phyloP scores from a whole-genome alignment of 1,140 invertebrate species.

The Tyrophagus putrescentiae region DNA sequence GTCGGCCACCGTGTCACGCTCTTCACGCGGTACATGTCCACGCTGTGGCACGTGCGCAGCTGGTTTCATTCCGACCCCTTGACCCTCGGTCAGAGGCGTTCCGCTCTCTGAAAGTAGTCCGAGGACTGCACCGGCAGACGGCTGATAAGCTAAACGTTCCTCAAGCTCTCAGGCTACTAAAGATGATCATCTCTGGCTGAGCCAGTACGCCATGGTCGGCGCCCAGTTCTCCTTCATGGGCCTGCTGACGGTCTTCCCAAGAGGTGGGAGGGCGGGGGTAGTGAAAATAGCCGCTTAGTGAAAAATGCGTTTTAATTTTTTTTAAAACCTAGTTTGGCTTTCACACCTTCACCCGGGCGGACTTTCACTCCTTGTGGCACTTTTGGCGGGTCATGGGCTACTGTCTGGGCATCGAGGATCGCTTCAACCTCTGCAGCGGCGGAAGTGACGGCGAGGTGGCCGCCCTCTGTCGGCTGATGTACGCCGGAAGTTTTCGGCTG shows the following conservation, averaged over 20 bases:
- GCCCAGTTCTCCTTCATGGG: conserved; percentile 58
- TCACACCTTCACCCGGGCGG: conserved; percentile 36
- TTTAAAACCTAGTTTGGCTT: too few relatives aligned
- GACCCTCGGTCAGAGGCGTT: conserved; percentile 32
- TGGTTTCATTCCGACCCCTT: conserved; percentile 55
- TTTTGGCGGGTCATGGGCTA: conserved; percentile 67
- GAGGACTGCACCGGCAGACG: conserved; percentile 35
- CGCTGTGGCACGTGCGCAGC: conserved; percentile 49
- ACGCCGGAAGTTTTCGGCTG: neutral
- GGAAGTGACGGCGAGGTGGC: conserved; percentile 36
- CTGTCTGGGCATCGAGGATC: conserved; percentile 62
- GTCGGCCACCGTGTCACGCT: conserved; percentile 38
- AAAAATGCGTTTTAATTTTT: too few relatives aligned
- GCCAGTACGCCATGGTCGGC: conserved; percentile 63
- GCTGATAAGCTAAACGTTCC: conserved; percentile 35
- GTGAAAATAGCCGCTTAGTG: too few relatives aligned
- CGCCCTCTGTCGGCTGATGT: conserved; percentile 18
- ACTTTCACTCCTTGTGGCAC: conserved; percentile 55
- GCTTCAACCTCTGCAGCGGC: conserved; percentile 45
- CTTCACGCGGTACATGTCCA: conserved; percentile 57
- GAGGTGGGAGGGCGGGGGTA: too few relatives aligned
- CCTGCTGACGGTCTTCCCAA: conserved; percentile 47
- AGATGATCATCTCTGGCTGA: conserved; percentile 32
- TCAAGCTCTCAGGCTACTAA: conserved; percentile 2
- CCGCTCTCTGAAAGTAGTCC: conserved; percentile 36